Evolutionary conservation across 2,113 vertebrate genomes (phyloP).

Genomic region (Dryoscopus gambensis): DNA sequence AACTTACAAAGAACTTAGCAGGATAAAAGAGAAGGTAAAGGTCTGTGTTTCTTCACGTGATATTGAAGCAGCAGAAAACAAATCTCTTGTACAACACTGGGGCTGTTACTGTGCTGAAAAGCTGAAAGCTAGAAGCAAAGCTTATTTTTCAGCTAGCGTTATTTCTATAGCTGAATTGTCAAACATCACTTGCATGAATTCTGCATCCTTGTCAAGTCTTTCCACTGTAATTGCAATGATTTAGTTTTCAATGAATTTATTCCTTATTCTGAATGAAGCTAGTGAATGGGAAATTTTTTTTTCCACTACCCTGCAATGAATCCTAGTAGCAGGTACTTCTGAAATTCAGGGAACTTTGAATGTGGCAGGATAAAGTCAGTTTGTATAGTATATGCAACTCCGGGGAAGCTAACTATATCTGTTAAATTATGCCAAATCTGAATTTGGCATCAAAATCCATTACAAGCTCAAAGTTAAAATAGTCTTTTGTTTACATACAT

Average conservation of each 20-base stretch:
- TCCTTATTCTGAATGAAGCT: not conserved
- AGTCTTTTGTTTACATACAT: not conserved
- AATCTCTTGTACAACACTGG: not conserved
- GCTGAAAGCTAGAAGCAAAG: not conserved
- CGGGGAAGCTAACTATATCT: not conserved
- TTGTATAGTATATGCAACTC: not conserved
- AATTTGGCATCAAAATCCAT: not conserved
- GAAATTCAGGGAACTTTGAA: not conserved
- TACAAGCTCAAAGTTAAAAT: not conserved
- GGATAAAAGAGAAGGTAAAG: not conserved
- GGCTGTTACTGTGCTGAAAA: not conserved
- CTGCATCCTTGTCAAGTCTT: not conserved
- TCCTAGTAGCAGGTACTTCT: not conserved
- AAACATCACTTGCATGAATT: not conserved
- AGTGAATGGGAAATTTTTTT: not conserved
- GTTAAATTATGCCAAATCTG: not conserved
- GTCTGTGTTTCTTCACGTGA: not conserved
- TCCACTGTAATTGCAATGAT: not conserved
- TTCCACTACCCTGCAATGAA: not conserved
- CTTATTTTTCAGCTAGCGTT: not conserved
- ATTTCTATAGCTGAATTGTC: not conserved
- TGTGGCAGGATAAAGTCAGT: not conserved
- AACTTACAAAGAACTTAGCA: not conserved
- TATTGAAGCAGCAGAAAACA: not conserved
- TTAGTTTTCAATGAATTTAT: conserved; percentile 3